Percentiles rank a stretch among this genome's conserved stretches.
Evolutionary conservation across 2,797 vertebrate species (phyloP).

Genomic region (Molothrus ater): DNA sequence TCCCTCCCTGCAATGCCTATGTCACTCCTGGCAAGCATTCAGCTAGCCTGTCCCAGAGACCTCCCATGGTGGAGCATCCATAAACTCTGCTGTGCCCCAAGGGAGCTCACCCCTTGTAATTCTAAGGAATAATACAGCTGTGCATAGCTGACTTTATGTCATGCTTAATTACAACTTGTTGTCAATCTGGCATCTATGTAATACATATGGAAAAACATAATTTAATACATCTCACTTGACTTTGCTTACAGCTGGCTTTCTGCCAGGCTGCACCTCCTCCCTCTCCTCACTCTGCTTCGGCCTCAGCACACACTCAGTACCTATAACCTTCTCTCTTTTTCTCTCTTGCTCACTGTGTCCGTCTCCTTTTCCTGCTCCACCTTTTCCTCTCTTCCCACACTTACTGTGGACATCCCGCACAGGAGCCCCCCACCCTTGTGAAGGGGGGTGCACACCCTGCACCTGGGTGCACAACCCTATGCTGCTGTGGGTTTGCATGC

Average conservation of each 20-base stretch:
- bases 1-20: not conserved
- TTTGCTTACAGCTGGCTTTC: not conserved
- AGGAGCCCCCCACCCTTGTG: fast-evolving
- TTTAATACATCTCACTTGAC: not conserved
- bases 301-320: not conserved
- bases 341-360: not conserved
- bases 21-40: not conserved
- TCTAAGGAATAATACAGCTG: constrained; percentile 51
- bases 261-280: not conserved
- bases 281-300: not conserved
- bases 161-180: constrained; percentile 13
- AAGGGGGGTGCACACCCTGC: not conserved
- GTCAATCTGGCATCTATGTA: not conserved
- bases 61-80: not conserved
- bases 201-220: not conserved
- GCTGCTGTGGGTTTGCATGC: not conserved
- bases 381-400: not conserved
- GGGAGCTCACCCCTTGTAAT: not conserved
- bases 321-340: not conserved
- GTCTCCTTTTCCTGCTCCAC: not conserved
- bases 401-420: not conserved
- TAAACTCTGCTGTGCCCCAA: not conserved
- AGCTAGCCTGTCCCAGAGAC: not conserved
- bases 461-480: not conserved
- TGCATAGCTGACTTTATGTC: not conserved